Evolutionary conservation across 2,113 vertebrate species (phyloP).

Genomic region (Pedetes capensis): DNA sequence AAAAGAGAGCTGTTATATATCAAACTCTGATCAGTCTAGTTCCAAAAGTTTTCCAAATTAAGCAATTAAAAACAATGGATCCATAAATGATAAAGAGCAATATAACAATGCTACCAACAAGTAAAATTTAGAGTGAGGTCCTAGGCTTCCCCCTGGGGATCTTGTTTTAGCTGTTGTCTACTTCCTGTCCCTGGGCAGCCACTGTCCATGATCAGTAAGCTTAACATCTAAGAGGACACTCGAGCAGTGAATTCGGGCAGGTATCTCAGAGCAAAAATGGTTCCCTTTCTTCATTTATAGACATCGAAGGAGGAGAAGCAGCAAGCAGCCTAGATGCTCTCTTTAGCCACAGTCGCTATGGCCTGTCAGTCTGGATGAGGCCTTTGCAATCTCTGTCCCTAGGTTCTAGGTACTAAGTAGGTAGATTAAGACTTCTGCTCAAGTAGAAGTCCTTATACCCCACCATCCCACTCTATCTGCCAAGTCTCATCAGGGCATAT

Average conservation of each 20-base stretch:
- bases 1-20: accelerated
- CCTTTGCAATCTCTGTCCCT: neutral
- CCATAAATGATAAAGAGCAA: neutral
- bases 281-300: neutral
- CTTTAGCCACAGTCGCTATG: neutral
- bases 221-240: neutral
- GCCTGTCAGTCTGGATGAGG: neutral
- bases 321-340: neutral
- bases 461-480: no score
- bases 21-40: neutral
- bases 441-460: neutral
- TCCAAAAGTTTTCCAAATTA: neutral
- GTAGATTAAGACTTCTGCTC: no score
- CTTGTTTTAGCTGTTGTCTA: neutral
- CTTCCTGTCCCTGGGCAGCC: neutral
- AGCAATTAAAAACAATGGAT: neutral
- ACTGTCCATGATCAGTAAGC: neutral
- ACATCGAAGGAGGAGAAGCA: neutral
- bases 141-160: no score
- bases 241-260: neutral
- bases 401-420: neutral
- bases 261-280: no score
- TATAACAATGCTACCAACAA: neutral
- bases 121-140: neutral
- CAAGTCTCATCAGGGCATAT: neutral